phyloP scores from a whole-genome alignment of 2,888 invertebrate species.

The Cryptops parisi region DNA sequence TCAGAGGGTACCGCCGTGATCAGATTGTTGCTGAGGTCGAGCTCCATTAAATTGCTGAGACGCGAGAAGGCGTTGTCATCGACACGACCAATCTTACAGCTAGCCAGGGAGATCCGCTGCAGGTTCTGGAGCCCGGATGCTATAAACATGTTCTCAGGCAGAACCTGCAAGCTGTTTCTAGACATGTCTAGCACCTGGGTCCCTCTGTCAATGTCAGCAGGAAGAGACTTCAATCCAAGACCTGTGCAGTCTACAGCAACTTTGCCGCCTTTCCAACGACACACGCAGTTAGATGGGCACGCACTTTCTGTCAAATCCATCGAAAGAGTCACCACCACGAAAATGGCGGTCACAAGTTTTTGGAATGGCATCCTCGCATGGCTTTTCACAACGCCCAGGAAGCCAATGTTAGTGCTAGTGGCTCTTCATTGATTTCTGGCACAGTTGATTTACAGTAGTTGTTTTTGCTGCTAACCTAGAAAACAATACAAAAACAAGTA shows the following conservation, averaged over 20 bases:
- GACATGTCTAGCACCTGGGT: conserved; percentile 85
- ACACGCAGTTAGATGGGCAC: conserved; percentile 64
- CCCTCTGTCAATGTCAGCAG: conserved; percentile 63
- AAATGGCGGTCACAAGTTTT: neutral
- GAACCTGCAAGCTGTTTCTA: conserved; percentile 68
- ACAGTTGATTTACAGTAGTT: too few species aligned
- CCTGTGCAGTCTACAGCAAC: conserved; percentile 77
- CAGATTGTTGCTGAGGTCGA: conserved; percentile 73
- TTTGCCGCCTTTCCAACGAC: conserved; percentile 88
- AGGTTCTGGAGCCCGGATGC: conserved; percentile 67
- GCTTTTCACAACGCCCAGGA: too few species aligned
- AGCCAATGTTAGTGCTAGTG: too few species aligned
- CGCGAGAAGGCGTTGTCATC: conserved; percentile 70
- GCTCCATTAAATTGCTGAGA: conserved; percentile 73
- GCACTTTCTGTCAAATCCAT: conserved; percentile 26
- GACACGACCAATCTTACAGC: conserved; percentile 71
- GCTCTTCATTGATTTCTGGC: too few species aligned
- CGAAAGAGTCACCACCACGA: neutral
- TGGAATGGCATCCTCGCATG: neutral
- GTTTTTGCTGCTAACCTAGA: too few species aligned
- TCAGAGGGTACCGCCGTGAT: conserved; percentile 63
- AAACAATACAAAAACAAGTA: too few species aligned
- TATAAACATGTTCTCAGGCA: conserved; percentile 67
- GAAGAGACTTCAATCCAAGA: conserved; percentile 42
- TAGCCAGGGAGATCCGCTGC: conserved; percentile 68